Base-by-base conservation (phyloP, 2,113 vertebrate species). In the Dipodomys ordii region DNA sequence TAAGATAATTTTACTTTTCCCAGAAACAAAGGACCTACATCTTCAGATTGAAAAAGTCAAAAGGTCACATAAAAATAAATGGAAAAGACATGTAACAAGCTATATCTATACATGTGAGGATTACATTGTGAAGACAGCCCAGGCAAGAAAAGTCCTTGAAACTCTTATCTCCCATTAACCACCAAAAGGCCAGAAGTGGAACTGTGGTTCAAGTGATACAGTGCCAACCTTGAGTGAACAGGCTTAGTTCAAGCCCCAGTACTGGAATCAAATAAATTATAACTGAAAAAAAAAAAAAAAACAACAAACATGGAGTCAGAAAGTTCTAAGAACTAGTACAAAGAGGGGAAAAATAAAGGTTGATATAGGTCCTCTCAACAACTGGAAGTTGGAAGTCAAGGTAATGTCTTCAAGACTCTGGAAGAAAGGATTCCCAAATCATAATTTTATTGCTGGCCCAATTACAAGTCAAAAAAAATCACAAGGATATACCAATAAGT, bases 391-490 rank as follows among this genome's bases (percentile, higher is more conserved):
- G 27, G 35, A 93, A 16, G 39, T 90, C n/a, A 79, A 39, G 35
- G 35, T 39, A 53, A 69, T 46, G 69, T 4, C 77, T 89, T 89
- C 23, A 83, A 39, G 35, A 67, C 77, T 71, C 6, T 64, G 32
- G 79, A 69, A 94, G 27, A 84, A 94, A 74, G 28, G 35, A 77
- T 72, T 87, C 77, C 53, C 64, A 90, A 85, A 7, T 71, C 20
- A 65, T 73, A 79, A 77, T 86, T 88, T 15, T 90, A 57, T 35
- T 93, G 60, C 39, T 49, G 82, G 60, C 2, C 27, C 28, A 68
- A 72, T 62, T 85, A 46, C 28, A 95, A 67, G 27, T 77, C 11
- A 39, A 39, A 39, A 39, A 39, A 39, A 39, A 49, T 49, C 49
- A 49, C 12, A 10, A 49, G 12, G 49, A 10, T 12, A 95, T 35